A percentile compares a stretch with the other conserved stretches of the same genome.
Conservation (phyloP, 2,113 vertebrate species). For the Prunella himalayana region DNA sequence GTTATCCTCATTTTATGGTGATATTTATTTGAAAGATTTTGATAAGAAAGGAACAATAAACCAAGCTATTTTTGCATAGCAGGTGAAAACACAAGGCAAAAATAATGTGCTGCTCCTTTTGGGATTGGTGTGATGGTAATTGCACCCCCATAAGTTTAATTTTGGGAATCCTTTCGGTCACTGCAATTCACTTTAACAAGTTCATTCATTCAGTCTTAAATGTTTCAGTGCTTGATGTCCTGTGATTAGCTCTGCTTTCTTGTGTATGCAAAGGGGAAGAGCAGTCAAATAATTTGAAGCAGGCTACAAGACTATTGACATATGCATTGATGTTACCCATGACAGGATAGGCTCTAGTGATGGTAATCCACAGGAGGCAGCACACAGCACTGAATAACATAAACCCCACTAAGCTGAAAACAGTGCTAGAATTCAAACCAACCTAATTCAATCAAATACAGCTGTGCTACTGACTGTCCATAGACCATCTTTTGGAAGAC, state of each 20-base stretch:
- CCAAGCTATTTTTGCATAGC: neutral
- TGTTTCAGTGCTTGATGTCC: neutral
- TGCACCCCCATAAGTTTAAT: neutral
- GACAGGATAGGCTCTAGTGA: neutral
- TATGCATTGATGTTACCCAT: neutral
- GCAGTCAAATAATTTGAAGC: neutral
- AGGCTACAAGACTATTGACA: neutral
- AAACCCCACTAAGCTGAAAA: neutral
- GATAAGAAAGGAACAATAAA: neutral
- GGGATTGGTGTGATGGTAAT: neutral
- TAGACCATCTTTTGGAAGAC: neutral
- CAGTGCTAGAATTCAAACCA: neutral
- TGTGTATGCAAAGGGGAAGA: neutral
- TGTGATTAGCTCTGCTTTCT: neutral
- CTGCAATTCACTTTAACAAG: neutral
- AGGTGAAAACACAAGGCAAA: neutral
- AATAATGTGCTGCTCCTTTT: neutral
- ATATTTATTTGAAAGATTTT: neutral
- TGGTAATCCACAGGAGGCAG: neutral
- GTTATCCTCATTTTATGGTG: neutral
- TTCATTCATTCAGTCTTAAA: neutral
- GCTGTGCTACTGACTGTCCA: neutral
- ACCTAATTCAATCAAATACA: neutral
- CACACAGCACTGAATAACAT: neutral
- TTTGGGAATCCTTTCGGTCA: neutral